phyloP scores from a whole-genome alignment of 2,797 vertebrate genomes.

The Hipposideros larvatus region DNA sequence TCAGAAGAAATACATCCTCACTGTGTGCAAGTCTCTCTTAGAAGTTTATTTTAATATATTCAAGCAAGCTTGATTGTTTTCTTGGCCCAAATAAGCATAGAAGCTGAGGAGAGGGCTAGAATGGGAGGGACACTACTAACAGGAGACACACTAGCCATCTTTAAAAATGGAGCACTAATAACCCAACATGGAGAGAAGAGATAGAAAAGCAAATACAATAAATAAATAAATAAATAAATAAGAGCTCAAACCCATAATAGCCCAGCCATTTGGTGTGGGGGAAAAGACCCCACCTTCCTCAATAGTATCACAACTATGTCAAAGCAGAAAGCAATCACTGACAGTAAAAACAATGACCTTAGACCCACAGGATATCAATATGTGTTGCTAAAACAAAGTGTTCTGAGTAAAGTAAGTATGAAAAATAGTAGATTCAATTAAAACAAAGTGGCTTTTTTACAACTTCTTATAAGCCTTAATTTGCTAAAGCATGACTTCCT shows the following conservation, averaged over 20 bases:
- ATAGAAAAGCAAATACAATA: not conserved
- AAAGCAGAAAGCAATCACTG: not conserved
- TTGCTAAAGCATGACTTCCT: not conserved
- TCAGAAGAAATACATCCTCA: not conserved
- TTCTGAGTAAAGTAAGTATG: not conserved
- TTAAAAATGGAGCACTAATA: not conserved
- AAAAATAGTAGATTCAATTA: not conserved
- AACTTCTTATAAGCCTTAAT: not conserved
- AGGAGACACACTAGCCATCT: not conserved
- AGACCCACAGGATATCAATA: not conserved
- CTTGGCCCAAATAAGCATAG: not conserved
- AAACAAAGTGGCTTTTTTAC: not conserved
- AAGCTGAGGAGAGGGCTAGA: not conserved
- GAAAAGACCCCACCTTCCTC: not conserved
- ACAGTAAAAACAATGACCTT: not conserved
- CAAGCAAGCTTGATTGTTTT: not conserved
- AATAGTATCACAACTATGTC: not conserved
- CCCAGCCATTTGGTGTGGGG: not conserved
- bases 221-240: not conserved
- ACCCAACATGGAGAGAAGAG: not conserved
- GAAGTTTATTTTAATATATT: conserved; percentile 12
- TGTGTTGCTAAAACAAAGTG: not conserved
- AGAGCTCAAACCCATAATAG: not conserved
- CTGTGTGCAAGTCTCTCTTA: not conserved
- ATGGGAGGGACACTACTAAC: not conserved